Evolutionary conservation across 2,113 vertebrate genomes (phyloP).

Genomic region (Vulpes vulpes): DNA sequence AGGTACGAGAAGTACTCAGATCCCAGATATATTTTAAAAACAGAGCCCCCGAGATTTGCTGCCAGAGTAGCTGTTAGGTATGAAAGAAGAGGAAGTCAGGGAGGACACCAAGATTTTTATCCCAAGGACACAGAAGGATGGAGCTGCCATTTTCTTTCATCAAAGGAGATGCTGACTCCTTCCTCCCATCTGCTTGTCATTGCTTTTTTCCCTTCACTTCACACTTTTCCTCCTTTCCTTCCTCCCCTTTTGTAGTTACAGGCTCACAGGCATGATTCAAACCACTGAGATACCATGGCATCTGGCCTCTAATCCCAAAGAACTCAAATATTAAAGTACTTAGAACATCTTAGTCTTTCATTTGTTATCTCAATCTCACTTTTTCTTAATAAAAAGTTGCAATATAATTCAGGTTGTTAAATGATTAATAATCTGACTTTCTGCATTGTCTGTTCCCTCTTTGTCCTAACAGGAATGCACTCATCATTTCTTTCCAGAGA

Average conservation of each 20-base stretch:
- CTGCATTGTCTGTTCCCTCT: background rate
- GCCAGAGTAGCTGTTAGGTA: background rate
- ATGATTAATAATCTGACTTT: background rate
- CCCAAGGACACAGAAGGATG: background rate
- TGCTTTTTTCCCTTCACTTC: background rate
- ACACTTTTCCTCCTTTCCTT: background rate
- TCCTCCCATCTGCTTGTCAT: background rate
- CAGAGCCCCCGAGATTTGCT: background rate
- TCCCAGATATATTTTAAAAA: background rate
- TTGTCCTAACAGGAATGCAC: background rate
- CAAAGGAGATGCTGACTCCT: background rate
- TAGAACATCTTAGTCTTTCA: background rate
- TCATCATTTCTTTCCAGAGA: constrained; percentile 23
- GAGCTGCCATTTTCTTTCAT: background rate
- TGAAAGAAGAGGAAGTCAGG: background rate
- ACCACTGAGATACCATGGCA: background rate
- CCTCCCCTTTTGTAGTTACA: background rate
- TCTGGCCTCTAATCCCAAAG: background rate
- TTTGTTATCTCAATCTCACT: constrained; percentile 4
- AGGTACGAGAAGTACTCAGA: background rate
- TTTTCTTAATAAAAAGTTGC: constrained; percentile 1
- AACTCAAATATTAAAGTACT: background rate
- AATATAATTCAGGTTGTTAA: background rate
- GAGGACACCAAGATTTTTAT: background rate
- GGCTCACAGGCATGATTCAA: background rate